Percentiles rank a stretch among this genome's conserved stretches.
phyloP scores from a whole-genome alignment of 1,140 invertebrate species.

The Amyelois transitella region DNA sequence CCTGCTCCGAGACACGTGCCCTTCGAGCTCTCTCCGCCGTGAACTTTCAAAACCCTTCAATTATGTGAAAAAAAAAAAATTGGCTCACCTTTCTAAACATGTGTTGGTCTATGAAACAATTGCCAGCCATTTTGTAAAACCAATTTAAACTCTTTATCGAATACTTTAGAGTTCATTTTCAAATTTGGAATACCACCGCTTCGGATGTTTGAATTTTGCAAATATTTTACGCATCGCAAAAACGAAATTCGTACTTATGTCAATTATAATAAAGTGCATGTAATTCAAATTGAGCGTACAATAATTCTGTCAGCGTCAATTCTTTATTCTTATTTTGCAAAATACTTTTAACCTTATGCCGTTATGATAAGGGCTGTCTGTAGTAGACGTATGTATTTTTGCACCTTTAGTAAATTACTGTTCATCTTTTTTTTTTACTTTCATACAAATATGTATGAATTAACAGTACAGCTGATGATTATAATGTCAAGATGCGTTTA shows the following conservation, averaged over 20 bases:
- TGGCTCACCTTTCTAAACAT: neutral
- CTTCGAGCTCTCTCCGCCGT: neutral
- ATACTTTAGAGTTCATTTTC: neutral
- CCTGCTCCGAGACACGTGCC: neutral
- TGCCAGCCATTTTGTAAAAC: neutral
- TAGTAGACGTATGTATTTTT: too few relatives aligned
- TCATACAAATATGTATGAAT: neutral
- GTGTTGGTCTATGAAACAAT: neutral
- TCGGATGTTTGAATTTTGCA: too few relatives aligned
- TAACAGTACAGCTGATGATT: neutral
- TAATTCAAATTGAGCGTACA: too few relatives aligned
- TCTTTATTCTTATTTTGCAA: too few relatives aligned
- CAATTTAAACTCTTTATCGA: neutral
- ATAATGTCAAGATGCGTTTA: too few relatives aligned
- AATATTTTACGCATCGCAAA: too few relatives aligned
- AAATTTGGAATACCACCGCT: neutral
- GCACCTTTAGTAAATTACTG: neutral
- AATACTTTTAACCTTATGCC: too few relatives aligned
- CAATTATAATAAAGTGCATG: too few relatives aligned
- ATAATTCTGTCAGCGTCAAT: too few relatives aligned
- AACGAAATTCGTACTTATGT: neutral
- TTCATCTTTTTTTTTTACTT: too few relatives aligned
- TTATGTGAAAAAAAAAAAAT: constrained; percentile 1
- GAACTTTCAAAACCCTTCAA: constrained; percentile 3
- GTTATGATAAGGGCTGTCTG: too few relatives aligned